Conservation (phyloP, 2,113 vertebrate genomes). For the Podarcis muralis region DNA sequence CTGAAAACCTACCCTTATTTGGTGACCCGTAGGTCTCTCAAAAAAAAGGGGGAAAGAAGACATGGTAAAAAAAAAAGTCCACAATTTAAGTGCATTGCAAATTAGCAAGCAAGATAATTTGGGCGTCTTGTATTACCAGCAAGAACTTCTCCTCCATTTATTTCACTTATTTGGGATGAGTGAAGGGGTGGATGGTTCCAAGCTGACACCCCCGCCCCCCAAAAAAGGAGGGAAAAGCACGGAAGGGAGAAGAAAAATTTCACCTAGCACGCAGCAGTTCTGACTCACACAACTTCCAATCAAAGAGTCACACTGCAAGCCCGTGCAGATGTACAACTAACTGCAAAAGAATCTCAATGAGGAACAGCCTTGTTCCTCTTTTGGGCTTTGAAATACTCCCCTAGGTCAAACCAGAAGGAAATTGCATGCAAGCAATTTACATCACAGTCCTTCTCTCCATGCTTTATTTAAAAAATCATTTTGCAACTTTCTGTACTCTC, state of each 20-base stretch:
- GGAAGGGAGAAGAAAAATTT: background rate
- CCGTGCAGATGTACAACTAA: background rate
- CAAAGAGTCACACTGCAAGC: background rate
- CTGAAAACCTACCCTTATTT: background rate
- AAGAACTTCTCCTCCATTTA: background rate
- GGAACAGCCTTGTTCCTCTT: background rate
- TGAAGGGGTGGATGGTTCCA: too few species aligned
- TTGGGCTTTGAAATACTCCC: too few species aligned
- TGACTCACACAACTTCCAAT: background rate
- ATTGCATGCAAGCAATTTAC: background rate
- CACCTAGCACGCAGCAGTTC: background rate
- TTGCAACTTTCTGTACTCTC: background rate
- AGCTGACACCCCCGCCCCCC: background rate
- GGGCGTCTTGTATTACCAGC: background rate
- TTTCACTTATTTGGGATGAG: background rate
- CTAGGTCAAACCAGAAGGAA: background rate
- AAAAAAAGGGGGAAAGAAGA: too few species aligned
- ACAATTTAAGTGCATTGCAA: too few species aligned
- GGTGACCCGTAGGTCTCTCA: background rate
- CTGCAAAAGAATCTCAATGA: too few species aligned
- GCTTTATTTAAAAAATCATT: background rate
- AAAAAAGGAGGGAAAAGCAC: too few species aligned
- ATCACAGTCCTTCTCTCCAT: background rate
- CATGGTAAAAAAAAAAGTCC: background rate
- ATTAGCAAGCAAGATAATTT: too few species aligned